Evolutionary conservation across 2,797 vertebrate species (phyloP), one percentile per base, ranked within the genome.

Genomic region (Siniperca obscura): DNA sequence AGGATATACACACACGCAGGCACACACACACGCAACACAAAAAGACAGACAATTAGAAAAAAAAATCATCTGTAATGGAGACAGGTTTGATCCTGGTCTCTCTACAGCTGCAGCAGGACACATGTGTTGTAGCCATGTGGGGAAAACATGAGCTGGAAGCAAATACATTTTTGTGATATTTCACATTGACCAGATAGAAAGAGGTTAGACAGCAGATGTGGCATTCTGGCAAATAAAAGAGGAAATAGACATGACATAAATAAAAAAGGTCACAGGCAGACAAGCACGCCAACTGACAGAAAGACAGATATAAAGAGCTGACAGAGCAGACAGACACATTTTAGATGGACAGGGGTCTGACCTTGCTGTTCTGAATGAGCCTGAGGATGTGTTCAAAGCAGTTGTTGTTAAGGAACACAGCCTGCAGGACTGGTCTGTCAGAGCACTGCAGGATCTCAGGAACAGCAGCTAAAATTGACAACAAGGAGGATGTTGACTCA

Each of bases 361-460:
- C 98, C 98, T 98, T 98, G 96, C 98, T 99, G 96, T 99, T 99
- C 83, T 99, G 98, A 85, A 99, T 96, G 76, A 99, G 97, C 22
- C 98, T 95, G 67, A 97, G 97, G 90, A 99, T 98, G 94, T 99
- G 98, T 89, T 99, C 98, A 9, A 98, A 99, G 94, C 98, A 99
- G 93, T 99, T 99, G 93, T 98, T 99, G 95, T 98, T 99, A 76
- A 99, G 97, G 88, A 99, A 99, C 83, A 97, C 90, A 0, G 98
- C 97, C 87, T 99, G 98, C 3, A 99, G 95, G 30, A 96, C 98
- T 0, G 98, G 98, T 40, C 98, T 95, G 94, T 99, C 98, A 1
- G 96, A 91, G 11, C 97, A 99, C 71, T 96, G 95, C 91, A 99
- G 93, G 96, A 99, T 99, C 95, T 96, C 96, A 0, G 97, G 98